These are phyloP conservation scores for Cyclophora albipunctata DNA, from an alignment of 2,888 invertebrate genomes.

Conservation along the genomic window DNA sequence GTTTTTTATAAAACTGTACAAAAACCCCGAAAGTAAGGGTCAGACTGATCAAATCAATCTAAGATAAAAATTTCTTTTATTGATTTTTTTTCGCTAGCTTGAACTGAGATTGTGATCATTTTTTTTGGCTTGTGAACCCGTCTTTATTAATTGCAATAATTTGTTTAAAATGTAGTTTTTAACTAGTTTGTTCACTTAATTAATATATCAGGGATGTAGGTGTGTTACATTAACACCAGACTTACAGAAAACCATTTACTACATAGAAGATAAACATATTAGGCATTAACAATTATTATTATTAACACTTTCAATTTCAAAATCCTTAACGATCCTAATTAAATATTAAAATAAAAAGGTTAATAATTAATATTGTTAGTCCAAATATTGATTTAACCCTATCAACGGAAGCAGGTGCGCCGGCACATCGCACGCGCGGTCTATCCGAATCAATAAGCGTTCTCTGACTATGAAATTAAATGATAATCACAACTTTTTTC, in stretches of 20 bases:
- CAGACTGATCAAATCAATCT: constrained; percentile 72
- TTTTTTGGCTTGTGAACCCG: too few species aligned
- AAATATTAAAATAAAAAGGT: too few species aligned
- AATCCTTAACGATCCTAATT: too few species aligned
- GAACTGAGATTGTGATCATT: constrained; percentile 41
- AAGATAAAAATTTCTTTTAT: constrained; percentile 62
- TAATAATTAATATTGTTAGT: constrained; percentile 34
- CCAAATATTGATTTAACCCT: constrained; percentile 75
- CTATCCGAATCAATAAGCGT: constrained; percentile 62
- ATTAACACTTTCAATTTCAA: too few species aligned
- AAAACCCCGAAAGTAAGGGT: constrained; percentile 69
- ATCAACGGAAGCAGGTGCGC: constrained; percentile 70
- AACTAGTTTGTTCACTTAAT: too few species aligned
- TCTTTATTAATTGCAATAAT: too few species aligned
- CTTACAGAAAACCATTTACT: too few species aligned
- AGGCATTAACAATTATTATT: too few species aligned
- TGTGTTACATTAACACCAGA: too few species aligned
- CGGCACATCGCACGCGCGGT: constrained; percentile 34
- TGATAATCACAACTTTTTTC: constrained; percentile 70
- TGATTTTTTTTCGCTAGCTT: constrained; percentile 59
- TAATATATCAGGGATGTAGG: too few species aligned
- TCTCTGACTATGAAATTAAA: constrained; percentile 73
- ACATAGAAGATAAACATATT: too few species aligned
- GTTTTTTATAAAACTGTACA: constrained; percentile 62
- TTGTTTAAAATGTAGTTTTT: too few species aligned